Percentiles rank a stretch among this genome's conserved stretches.
Evolutionary conservation across 2,797 vertebrate species (phyloP).

Genomic region (Paramormyrops hopkinsi): DNA sequence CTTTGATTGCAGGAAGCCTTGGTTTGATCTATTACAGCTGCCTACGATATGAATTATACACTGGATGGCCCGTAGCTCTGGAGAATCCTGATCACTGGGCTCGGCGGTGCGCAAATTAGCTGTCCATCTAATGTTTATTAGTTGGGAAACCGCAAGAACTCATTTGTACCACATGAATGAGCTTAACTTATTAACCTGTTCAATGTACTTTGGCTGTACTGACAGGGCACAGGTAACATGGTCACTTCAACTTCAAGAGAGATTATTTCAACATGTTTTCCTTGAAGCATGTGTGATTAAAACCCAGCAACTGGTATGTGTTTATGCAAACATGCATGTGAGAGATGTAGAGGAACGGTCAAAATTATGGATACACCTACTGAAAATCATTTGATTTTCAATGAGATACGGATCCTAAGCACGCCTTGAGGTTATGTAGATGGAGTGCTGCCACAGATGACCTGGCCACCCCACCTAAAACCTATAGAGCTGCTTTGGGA

Average conservation of each 20-base stretch:
- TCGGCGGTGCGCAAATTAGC: neutral
- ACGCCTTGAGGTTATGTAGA: neutral
- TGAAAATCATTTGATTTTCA: neutral
- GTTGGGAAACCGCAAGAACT: conserved; percentile 1
- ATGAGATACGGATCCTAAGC: too few relatives aligned
- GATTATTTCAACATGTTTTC: neutral
- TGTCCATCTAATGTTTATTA: conserved; percentile 13
- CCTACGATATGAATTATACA: conserved; percentile 11
- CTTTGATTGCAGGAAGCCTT: conserved; percentile 19
- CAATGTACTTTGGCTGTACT: neutral
- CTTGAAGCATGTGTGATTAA: neutral
- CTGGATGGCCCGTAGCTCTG: conserved; percentile 5
- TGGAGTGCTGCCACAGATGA: neutral
- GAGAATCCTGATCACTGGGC: conserved; percentile 15
- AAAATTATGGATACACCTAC: neutral
- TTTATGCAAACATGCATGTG: neutral
- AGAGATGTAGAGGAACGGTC: neutral
- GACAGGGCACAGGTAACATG: neutral
- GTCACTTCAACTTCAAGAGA: neutral
- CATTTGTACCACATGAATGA: conserved; percentile 6
- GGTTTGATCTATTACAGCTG: conserved; percentile 26
- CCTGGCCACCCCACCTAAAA: neutral
- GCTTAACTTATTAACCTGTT: conserved; percentile 18
- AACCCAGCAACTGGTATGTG: neutral
- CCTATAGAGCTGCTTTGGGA: neutral